Evolutionary conservation across 2,888 invertebrate genomes (phyloP), one percentile per base, ranked within the genome.

Genomic region (Ichneumoninae sp.): DNA sequence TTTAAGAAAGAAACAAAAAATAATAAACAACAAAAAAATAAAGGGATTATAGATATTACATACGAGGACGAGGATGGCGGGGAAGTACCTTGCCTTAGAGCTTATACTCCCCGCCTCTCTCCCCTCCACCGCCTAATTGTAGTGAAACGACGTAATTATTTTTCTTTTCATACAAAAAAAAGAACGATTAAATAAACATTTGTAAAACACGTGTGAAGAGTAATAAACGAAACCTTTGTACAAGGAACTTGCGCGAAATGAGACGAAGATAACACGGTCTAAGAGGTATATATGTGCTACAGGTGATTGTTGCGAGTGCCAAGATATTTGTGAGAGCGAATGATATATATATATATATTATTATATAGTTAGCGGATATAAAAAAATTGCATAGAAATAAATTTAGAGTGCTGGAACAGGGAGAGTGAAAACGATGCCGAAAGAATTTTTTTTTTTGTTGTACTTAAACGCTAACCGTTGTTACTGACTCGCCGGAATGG

Each of bases 401-500:
- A 82, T 75, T 69, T 52, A 68, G 69, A 74, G 50, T 77, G 77
- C 68, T 78, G 74, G 72, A 68, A 76, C 68, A 72, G 50, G 52
- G 47, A 75, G 72, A 70, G 50, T 19, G 54, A 79, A 69, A 77
- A 52, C 77, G 66, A 70, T 74, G 57, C n/a, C 66, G 68, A 80
- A 70, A 40, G 19, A 75, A 77, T 72, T 47, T 71, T 83, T 47
- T 60, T 88, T 89, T 89, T 90, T 89, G 86, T 88, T 90, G 91
- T 91, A 91, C 91, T 91, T 91, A 90, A 91, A 87, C 77, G 78
- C 78, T 83, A 86, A 10, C 74, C 71, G 84, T 86, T 88, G 87
- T 88, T 85, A 86, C 82, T 66, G 85, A 76, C 72, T 83, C 79
- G 80, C 66, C 77, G 65, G 75, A 69, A 85, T 82, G 72, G 77